Base-by-base conservation (phyloP, 2,797 vertebrate genomes). In the Graptemys geographica region DNA sequence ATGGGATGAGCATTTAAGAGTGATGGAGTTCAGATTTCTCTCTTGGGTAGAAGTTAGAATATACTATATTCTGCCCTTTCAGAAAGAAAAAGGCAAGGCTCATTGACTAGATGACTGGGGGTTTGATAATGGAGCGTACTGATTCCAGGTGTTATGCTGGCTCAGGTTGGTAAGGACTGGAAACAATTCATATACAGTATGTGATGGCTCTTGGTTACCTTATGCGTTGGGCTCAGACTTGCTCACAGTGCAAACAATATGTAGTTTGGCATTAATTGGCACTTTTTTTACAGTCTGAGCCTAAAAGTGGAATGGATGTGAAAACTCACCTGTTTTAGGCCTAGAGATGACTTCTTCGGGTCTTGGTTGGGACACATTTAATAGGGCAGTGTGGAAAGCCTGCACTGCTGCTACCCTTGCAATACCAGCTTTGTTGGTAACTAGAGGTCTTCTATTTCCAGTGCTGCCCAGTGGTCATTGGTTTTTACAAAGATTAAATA, bases 121-220 rank as follows among this genome's bases (percentile, higher is more conserved):
- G 2, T 9, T 55, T 92, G 49, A 74, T 87, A 79, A 81, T 52
- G 44, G 23, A 79, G 8, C 18, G 11, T 37, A 69, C 3, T 37
- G 65, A 72, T 90, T 87, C 88, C 90, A 57, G 84, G 19, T 41
- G 83, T 93, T 90, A 15, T 94, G 56, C 31, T 83, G 89, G 19
- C 80, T 90, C 52, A 89, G n/a, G 56, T 88, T 82, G 83, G 57
- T 62, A 72, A 80, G 49, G n/a, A 16, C 0, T 1, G 3, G 44
- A 33, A 86, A 59, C 12, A 74, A 3, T 53, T 91, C 59, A 31
- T 0, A 0, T 65, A 11, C 27, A 56, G 16, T 44, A 16, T 53
- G 8, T 87, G 76, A 31, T 89, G 76, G 2, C 23, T 89, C 74
- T 90, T 84, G 59, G 11, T 88, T 93, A 31, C 69, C 91, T 90